Conservation (phyloP, 2,113 vertebrate species). For the Vulpes vulpes region DNA sequence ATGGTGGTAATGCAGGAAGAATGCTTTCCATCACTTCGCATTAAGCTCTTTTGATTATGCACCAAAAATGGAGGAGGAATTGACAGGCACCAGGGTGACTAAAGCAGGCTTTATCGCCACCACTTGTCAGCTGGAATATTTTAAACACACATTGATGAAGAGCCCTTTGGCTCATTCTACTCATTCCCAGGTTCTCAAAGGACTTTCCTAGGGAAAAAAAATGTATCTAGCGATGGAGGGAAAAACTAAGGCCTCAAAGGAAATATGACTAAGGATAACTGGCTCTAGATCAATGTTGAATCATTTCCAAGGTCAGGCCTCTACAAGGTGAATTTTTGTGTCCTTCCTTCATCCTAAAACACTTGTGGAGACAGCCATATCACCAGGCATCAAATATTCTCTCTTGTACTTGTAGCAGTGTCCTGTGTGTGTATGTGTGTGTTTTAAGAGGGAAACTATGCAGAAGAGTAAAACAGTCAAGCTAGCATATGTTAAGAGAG, state of each 20-base stretch:
- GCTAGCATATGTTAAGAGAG: background rate
- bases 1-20: conserved; percentile 71
- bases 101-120: background rate
- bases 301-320: background rate
- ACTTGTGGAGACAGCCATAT: background rate
- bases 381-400: background rate
- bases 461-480: background rate
- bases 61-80: conserved; percentile 68
- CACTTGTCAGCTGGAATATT: conserved; percentile 56
- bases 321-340: background rate
- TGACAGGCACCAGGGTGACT: conserved; percentile 46
- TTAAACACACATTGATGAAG: conserved; percentile 15
- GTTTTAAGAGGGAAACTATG: conserved; percentile 1
- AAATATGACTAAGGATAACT: background rate
- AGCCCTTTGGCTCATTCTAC: background rate
- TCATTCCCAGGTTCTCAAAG: conserved; percentile 6
- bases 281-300: background rate
- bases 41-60: conserved; percentile 68
- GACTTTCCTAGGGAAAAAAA: background rate
- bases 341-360: background rate
- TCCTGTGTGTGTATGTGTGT: background rate
- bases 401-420: background rate
- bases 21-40: conserved; percentile 66
- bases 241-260: background rate
- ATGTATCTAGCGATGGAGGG: background rate